These are phyloP conservation scores for Drosophila percnosoma DNA, from an alignment of 2,888 invertebrate species.

Conservation along the genomic window DNA sequence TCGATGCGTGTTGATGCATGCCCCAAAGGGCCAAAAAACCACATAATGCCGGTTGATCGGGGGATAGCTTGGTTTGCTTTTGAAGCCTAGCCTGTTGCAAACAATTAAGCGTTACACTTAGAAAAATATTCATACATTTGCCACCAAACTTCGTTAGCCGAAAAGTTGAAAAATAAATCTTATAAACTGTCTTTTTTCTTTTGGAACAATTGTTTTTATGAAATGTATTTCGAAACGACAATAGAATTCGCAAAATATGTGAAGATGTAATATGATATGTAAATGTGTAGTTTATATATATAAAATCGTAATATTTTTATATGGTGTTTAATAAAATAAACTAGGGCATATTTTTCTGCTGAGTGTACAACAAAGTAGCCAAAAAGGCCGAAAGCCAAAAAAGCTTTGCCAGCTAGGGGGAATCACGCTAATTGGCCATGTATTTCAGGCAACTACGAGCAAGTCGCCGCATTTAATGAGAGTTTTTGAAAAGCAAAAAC, in stretches of 20 bases:
- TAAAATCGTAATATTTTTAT: not conserved
- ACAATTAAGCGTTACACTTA: constrained; percentile 58
- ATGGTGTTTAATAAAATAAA: not conserved
- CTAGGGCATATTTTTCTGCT: constrained; percentile 1
- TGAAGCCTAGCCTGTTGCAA: constrained; percentile 24
- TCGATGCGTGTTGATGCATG: constrained; percentile 60
- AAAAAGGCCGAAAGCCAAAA: constrained; percentile 20
- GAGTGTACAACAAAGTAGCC: constrained; percentile 37
- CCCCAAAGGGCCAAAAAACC: constrained; percentile 43
- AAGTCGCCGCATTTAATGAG: constrained; percentile 72
- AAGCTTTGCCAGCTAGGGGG: constrained; percentile 43
- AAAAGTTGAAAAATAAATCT: not conserved
- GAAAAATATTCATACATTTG: not conserved
- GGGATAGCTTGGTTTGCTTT: not conserved
- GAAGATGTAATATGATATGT: not conserved
- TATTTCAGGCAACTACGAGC: constrained; percentile 69
- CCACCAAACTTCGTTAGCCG: too few relatives aligned
- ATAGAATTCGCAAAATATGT: not conserved
- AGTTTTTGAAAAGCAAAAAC: constrained; percentile 58
- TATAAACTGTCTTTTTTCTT: not conserved
- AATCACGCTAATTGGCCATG: constrained; percentile 71
- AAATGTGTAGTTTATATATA: not conserved
- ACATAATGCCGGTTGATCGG: constrained; percentile 41
- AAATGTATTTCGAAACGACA: not conserved
- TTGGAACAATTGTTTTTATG: not conserved